These are phyloP conservation scores for Limonius californicus DNA, from an alignment of 1,140 invertebrate species.

Conservation along the genomic window DNA sequence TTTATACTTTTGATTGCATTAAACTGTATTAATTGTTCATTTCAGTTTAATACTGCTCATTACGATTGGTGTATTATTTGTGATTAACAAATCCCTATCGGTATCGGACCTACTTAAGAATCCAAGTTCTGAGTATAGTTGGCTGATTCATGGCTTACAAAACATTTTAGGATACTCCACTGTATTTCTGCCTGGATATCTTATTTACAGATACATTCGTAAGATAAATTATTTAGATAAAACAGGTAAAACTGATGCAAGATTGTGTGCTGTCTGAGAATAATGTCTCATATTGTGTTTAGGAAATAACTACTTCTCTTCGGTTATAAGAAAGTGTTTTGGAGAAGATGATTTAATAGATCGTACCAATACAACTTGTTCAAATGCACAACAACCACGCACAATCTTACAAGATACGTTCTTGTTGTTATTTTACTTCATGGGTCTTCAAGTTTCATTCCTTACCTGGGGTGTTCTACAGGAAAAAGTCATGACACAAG, in stretches of 20 bases:
- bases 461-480: constrained; percentile 93
- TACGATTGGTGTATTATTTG: not conserved
- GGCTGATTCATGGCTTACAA: constrained; percentile 70
- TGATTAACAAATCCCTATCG: constrained; percentile 33
- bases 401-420: constrained; percentile 55
- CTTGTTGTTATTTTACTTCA: constrained; percentile 74
- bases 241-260: constrained; percentile 45
- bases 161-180: constrained; percentile 89
- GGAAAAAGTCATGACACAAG: constrained; percentile 88
- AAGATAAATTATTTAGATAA: constrained; percentile 78
- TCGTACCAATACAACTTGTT: constrained; percentile 34
- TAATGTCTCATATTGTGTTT: too few relatives aligned
- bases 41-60: constrained; percentile 22
- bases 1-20: constrained; percentile 32
- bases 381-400: constrained; percentile 31
- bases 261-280: too few relatives aligned
- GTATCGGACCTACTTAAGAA: constrained; percentile 18
- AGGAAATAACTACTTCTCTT: constrained; percentile 41
- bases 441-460: constrained; percentile 85
- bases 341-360: constrained; percentile 50
- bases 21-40: not conserved
- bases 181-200: constrained; percentile 78
- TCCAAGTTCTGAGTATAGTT: constrained; percentile 55
- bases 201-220: constrained; percentile 81
- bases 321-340: constrained; percentile 60